Evolutionary conservation across 2,797 vertebrate genomes (phyloP), one percentile per base, ranked within the genome.

Genomic region (Tiaroga cobitis): DNA sequence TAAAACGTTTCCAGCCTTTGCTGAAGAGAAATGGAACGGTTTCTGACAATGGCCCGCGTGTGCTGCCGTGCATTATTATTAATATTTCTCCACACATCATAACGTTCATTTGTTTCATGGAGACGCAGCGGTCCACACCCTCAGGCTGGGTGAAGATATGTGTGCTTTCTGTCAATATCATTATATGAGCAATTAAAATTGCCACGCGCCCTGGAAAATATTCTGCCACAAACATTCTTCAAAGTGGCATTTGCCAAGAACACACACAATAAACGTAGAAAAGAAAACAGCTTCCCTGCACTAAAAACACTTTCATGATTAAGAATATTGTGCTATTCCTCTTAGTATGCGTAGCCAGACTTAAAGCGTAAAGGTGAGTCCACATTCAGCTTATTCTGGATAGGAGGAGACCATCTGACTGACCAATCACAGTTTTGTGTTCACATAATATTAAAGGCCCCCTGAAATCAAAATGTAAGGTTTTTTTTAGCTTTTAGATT

Each of bases 131-230:
- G 21, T 82, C 43, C 70, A 26, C 9, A 34, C 69, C 69, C 81
- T 82, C 81, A 11, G 70, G 29, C 81, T 37, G 81, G 41, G 19
- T 46, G 70, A 65, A 65, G 70, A 82, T 49, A 32, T 74, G 70
- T 74, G 56, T 65, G 41, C 29, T 74, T 32, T 82, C 59, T 65
- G 70, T 83, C 81, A 74, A 61, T 61, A 46, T 61, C 81, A 82
- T 61, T 73, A 81, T 56, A 72, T 82, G 69, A 73, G 54, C 68
- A 72, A 81, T 82, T 59, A 65, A 49, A 37, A 80, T 68, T 49
- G 63, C 63, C 21, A 68, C 37, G 15, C 54, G 79, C 63, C 2
- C 29, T 51, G 43, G 29, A 80, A 76, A 49, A 68, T 29, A 46
- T 43, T 79, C 26, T 8, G 18, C 59, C 59, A 68, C 72, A 74